Percentiles rank a stretch among this genome's conserved stretches.
These are phyloP conservation scores for Leptinotarsa defecta DNA, from an alignment of 1,140 invertebrate genomes.

Conservation along the genomic window DNA sequence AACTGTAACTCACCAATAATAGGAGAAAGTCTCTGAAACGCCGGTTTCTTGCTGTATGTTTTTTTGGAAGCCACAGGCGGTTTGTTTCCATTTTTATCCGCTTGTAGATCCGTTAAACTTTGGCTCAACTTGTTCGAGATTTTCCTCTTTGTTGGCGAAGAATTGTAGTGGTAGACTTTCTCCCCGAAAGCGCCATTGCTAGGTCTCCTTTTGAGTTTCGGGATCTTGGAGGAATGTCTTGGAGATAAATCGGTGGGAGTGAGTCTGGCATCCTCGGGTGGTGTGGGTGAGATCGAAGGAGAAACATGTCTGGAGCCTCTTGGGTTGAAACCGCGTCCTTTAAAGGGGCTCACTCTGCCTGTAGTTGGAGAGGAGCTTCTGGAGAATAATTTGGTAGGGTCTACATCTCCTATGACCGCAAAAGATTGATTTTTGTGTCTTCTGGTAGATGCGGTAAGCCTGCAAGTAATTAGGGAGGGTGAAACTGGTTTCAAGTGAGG, in stretches of 20 bases:
- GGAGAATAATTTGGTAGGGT: constrained; percentile 54
- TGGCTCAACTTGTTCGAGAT: constrained; percentile 46
- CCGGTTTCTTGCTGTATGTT: constrained; percentile 22
- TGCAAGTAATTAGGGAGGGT: neutral
- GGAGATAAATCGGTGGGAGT: constrained; percentile 22
- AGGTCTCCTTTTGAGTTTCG: constrained; percentile 39
- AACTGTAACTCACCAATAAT: constrained; percentile 41
- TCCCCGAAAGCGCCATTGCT: constrained; percentile 42
- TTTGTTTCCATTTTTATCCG: constrained; percentile 33
- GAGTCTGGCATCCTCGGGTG: constrained; percentile 35
- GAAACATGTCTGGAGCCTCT: constrained; percentile 51
- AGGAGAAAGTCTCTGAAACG: constrained; percentile 51
- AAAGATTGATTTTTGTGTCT: constrained; percentile 61
- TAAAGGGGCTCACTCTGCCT: constrained; percentile 63
- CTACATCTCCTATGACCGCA: constrained; percentile 64
- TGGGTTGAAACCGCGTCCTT: constrained; percentile 63
- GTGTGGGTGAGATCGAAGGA: constrained; percentile 50
- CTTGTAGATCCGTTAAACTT: constrained; percentile 51
- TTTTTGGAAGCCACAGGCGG: constrained; percentile 42
- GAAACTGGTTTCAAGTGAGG: no score
- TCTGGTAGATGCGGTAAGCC: constrained; percentile 45
- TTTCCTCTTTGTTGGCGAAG: constrained; percentile 29
- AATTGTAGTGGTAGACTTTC: constrained; percentile 35
- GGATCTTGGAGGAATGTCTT: constrained; percentile 39
- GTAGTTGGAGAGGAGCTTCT: constrained; percentile 57